These are phyloP conservation scores for Lycaena phlaeas DNA, from an alignment of 2,888 invertebrate genomes.

Conservation along the genomic window DNA sequence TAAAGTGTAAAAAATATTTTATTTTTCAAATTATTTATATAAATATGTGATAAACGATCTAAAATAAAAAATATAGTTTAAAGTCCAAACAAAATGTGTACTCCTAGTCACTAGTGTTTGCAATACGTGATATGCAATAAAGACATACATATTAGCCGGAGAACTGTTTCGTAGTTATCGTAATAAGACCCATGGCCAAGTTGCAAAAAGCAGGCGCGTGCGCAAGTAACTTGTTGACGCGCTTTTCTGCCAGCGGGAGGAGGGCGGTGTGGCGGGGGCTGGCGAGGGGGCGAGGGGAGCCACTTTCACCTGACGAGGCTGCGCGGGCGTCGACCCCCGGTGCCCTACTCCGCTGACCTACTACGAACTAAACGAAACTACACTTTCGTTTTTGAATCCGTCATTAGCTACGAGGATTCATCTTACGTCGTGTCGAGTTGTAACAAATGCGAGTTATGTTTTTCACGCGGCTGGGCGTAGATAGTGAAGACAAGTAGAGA, in stretches of 20 bases:
- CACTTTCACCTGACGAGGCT: constrained; percentile 70
- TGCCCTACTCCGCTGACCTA: constrained; percentile 71
- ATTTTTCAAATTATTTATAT: too few species aligned
- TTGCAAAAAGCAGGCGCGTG: constrained; percentile 69
- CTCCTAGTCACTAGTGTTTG: neutral
- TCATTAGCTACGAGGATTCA: constrained; percentile 60
- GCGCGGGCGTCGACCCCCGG: constrained; percentile 68
- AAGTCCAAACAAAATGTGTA: too few species aligned
- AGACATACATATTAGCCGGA: constrained; percentile 55
- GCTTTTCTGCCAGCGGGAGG: constrained; percentile 42
- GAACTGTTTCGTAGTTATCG: constrained; percentile 63
- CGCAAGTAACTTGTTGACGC: constrained; percentile 49
- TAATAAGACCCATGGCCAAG: constrained; percentile 70
- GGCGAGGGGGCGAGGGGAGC: constrained; percentile 42
- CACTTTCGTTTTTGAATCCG: constrained; percentile 66
- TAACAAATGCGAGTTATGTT: constrained; percentile 32
- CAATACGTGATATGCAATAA: constrained; percentile 26
- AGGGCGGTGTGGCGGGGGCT: too few species aligned
- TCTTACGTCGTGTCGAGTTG: constrained; percentile 34
- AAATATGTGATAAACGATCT: too few species aligned
- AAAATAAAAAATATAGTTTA: too few species aligned
- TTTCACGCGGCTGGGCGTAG: constrained; percentile 29
- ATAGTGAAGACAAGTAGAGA: constrained; percentile 49
- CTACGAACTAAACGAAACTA: constrained; percentile 59
- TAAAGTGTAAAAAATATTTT: too few species aligned